Conservation (phyloP, 2,113 vertebrate genomes). For the Alligator sinensis region DNA sequence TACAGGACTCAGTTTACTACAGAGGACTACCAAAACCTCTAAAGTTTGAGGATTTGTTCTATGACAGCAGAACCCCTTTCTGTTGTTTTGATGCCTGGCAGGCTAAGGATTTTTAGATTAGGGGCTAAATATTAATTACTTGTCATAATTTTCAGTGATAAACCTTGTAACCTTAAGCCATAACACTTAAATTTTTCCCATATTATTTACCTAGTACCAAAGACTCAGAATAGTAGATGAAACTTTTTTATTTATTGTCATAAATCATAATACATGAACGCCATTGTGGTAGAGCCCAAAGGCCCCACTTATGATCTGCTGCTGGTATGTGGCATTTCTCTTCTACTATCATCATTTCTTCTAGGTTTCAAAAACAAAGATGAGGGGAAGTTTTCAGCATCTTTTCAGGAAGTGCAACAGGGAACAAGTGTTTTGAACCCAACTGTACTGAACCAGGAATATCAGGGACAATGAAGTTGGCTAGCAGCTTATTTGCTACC, state of each 20-base stretch:
- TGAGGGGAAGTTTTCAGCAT: too few relatives aligned
- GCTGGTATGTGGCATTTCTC: too few relatives aligned
- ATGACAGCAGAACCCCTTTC: not conserved
- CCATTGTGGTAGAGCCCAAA: not conserved
- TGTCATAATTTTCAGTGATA: fast-evolving
- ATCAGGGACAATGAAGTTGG: too few relatives aligned
- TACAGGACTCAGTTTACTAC: not conserved
- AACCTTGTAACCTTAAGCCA: not conserved
- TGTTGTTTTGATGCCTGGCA: not conserved
- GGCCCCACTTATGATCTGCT: fast-evolving
- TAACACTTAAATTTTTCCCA: not conserved
- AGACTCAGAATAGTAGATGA: not conserved
- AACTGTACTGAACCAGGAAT: too few relatives aligned
- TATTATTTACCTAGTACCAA: not conserved
- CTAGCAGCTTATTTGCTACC: too few relatives aligned
- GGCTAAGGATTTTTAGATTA: not conserved
- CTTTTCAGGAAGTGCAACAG: too few relatives aligned
- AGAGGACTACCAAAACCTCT: not conserved
- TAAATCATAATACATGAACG: not conserved
- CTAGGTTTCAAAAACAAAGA: too few relatives aligned
- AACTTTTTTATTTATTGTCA: not conserved
- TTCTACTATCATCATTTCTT: too few relatives aligned
- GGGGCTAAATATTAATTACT: not conserved
- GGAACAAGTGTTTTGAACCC: too few relatives aligned
- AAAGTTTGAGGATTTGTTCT: fast-evolving